Base-by-base conservation (phyloP, 2,888 invertebrate species). In the Plagodis dolabraria region DNA sequence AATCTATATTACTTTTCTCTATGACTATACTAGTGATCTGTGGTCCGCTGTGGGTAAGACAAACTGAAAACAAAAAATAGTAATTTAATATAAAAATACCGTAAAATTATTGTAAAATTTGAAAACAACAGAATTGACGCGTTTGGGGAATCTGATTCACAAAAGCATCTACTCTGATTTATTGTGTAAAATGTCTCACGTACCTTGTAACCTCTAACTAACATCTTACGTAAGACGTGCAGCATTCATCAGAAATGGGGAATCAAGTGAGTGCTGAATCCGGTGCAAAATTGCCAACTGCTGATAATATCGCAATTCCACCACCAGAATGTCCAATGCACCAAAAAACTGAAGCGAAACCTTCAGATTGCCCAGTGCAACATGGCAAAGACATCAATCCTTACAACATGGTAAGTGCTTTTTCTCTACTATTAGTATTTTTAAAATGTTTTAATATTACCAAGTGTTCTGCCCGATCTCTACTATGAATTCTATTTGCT, bases 301-400 rank as follows among this genome's bases (percentile, higher is more conserved):
- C 71, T 34, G 74, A 64, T 5, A 73, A 57, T 48, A 77, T 77
- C 52, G 72, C 66, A 1, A 80, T 74, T 61, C 95, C 95, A 42
- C 96, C 96, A n/a, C 94, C 95, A 51, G 97, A 97, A 92, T 98
- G 97, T 84, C 97, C 97, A 0, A 96, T 98, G 96, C 97, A 97
- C 68, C 94, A 95, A 66, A 94, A 95, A 77, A 70, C 70, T 0
- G 69, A 71, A 56, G 60, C 65, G 60, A 66, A 75, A 40, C 71
- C 75, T 42, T 94, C 94, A 0, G 97, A 96, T 80, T 97, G 97
- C 76, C 97, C 97, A 0, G 94, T 97, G 5, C 90, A 94, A 71
- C 94, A 95, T 67, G 94, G 93, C 55, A 89, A 90, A 68, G 96
- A 96, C 72, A 93, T 98, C 33, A 96, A 97, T 87, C 97, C 97